phyloP scores from a whole-genome alignment of 2,113 vertebrate genomes.

The Mus musculus region GRCm39 chr9:15905001-15905500 shows the following conservation, averaged over 20 bases:
- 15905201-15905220: background rate
- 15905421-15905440: background rate
- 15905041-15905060: background rate
- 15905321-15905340: background rate
- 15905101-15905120: background rate
- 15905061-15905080: background rate
- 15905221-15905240: background rate
- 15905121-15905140: no score
- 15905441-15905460: background rate
- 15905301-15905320: background rate
- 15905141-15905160: background rate
- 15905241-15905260: background rate
- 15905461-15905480: background rate
- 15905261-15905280: background rate
- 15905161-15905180: background rate
- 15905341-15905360: background rate
- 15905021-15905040: background rate
- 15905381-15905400: background rate
- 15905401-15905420: background rate
- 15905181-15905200: accelerated
- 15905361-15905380: background rate
- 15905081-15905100: background rate
- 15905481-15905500: background rate
- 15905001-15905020: background rate
- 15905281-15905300: background rate